Conservation (phyloP, 2,797 vertebrate species). For the Spondyliosoma cantharus region DNA sequence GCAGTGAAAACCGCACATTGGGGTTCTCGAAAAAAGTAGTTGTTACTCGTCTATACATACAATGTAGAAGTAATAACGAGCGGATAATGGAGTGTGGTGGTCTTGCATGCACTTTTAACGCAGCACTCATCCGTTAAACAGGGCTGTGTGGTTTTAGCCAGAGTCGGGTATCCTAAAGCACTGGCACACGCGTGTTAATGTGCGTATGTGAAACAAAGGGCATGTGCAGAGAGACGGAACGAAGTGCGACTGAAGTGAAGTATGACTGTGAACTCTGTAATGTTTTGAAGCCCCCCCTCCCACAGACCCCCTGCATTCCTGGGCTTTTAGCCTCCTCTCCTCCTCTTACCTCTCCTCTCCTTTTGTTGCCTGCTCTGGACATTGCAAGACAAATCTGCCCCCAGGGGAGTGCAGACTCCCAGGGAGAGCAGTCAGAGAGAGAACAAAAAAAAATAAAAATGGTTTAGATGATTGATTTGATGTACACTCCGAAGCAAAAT, state of each 20-base stretch:
- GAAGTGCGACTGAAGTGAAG: constrained; percentile 57
- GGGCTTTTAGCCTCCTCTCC: constrained; percentile 47
- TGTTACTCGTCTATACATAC: background rate
- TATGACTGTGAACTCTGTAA: constrained; percentile 71
- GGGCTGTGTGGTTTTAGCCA: background rate
- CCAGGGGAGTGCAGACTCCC: constrained; percentile 20
- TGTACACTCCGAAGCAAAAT: background rate
- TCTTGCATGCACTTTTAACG: background rate
- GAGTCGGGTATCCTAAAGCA: background rate
- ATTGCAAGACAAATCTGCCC: constrained; percentile 42
- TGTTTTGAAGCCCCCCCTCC: constrained; percentile 74
- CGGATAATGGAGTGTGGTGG: background rate
- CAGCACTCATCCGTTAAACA: background rate
- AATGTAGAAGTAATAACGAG: background rate
- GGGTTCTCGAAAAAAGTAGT: too few species aligned
- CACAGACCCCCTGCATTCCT: constrained; percentile 77
- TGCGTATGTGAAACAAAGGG: constrained; percentile 1
- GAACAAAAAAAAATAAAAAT: background rate
- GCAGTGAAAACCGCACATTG: background rate
- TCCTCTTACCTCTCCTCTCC: constrained; percentile 44
- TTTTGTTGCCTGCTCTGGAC: constrained; percentile 56
- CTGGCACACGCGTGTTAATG: constrained; percentile 16
- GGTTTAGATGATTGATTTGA: constrained; percentile 43
- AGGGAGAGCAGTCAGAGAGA: constrained; percentile 27
- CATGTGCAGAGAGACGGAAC: constrained; percentile 21